Conservation (phyloP, 2,888 invertebrate genomes). For the Heliconius aoede region DNA sequence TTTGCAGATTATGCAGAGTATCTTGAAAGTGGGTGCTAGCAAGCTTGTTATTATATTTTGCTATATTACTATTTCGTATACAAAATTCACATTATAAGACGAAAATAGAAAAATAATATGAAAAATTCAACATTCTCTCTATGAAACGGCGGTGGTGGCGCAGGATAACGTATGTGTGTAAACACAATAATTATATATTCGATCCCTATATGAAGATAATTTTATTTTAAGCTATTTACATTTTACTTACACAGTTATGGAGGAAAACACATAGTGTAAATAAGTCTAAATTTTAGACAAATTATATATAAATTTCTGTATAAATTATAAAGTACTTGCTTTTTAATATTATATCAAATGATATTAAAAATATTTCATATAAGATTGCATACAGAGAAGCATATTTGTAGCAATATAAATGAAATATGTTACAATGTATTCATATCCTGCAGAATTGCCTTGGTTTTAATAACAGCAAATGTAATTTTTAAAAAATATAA, state of each 20-base stretch:
- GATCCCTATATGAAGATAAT: too few species aligned
- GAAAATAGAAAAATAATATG: neutral
- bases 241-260: too few species aligned
- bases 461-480: slow-evolving; percentile 28
- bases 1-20: slow-evolving; percentile 36
- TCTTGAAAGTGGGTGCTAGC: neutral
- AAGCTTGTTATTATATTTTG: neutral
- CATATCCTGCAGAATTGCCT: neutral
- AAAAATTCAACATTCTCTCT: neutral
- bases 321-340: neutral
- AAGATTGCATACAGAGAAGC: neutral
- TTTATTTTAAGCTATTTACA: too few species aligned
- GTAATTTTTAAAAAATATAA: slow-evolving; percentile 36
- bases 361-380: slow-evolving; percentile 7
- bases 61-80: neutral
- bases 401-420: slow-evolving; percentile 1
- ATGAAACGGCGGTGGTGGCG: too few species aligned
- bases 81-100: neutral
- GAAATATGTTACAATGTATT: neutral
- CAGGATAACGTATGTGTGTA: too few species aligned
- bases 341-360: neutral
- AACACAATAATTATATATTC: too few species aligned
- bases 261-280: too few species aligned
- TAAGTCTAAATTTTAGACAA: too few species aligned
- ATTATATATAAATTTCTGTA: too few species aligned